These are phyloP conservation scores for Rhodophaea formosa DNA, from an alignment of 2,888 invertebrate genomes.

Conservation along the genomic window DNA sequence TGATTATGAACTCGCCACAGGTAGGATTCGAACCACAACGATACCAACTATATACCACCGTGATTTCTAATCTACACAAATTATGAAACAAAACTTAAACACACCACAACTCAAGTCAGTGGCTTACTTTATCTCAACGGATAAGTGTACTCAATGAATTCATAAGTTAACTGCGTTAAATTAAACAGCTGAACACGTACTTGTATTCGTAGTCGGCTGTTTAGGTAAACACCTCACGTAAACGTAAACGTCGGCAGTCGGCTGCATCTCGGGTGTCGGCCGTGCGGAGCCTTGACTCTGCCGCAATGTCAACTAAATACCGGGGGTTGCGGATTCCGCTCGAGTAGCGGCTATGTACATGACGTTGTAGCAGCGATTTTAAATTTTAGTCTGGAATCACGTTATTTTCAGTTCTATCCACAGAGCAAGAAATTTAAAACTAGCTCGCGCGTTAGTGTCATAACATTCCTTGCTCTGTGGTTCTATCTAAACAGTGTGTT, in stretches of 20 bases:
- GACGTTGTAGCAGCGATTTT: not conserved
- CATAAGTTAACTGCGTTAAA: not conserved
- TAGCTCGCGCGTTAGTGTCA: too few species aligned
- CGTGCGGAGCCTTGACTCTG: slow-evolving; percentile 44
- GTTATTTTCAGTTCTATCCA: not conserved
- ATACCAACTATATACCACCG: too few species aligned
- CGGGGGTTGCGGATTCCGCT: slow-evolving; percentile 34
- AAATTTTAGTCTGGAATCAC: not conserved
- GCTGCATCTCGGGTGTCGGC: slow-evolving; percentile 30
- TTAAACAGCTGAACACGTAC: not conserved
- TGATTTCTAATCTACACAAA: too few species aligned
- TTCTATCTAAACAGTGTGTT: too few species aligned
- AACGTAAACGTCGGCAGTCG: slow-evolving; percentile 30
- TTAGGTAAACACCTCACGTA: slow-evolving; percentile 47
- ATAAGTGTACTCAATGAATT: not conserved
- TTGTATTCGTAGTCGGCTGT: slow-evolving; percentile 14
- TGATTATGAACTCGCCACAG: too few species aligned
- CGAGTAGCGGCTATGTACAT: slow-evolving; percentile 9
- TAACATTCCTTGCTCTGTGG: too few species aligned
- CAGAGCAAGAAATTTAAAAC: too few species aligned
- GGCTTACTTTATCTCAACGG: too few species aligned
- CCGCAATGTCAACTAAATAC: slow-evolving; percentile 49
- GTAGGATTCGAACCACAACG: too few species aligned
- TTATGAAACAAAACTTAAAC: too few species aligned
- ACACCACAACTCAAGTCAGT: too few species aligned